phyloP scores from a whole-genome alignment of 2,113 vertebrate species.

The Rhabdornis inornatus region DNA sequence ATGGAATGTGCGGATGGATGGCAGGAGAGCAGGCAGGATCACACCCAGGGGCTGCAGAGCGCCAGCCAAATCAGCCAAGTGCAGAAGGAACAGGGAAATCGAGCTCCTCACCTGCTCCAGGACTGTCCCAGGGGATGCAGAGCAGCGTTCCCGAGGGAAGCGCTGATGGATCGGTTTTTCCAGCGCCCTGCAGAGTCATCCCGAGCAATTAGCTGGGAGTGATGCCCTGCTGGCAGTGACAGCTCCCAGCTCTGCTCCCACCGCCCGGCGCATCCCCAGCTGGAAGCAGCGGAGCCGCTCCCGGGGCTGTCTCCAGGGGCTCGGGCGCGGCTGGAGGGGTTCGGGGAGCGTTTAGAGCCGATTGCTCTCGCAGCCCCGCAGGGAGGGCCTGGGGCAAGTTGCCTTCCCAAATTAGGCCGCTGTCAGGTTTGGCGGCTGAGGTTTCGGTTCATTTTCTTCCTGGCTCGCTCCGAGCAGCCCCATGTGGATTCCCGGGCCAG shows the following conservation, averaged over 20 bases:
- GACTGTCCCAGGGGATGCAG: background rate
- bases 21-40: background rate
- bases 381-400: background rate
- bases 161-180: background rate
- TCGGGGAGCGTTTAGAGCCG: background rate
- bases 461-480: background rate
- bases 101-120: background rate
- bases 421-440: conserved; percentile 13
- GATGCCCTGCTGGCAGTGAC: background rate
- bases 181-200: background rate
- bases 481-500: background rate
- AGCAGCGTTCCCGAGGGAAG: background rate
- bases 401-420: conserved; percentile 34
- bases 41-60: background rate
- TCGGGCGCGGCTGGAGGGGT: background rate
- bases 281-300: background rate
- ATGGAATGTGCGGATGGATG: background rate
- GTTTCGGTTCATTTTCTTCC: background rate
- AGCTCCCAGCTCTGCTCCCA: background rate
- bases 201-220: background rate
- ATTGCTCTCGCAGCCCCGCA: conserved; percentile 9
- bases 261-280: background rate
- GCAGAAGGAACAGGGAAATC: background rate
- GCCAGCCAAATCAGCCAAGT: background rate
- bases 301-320: background rate